phyloP scores from a whole-genome alignment of 2,113 vertebrate species.

The Petromus typicus region DNA sequence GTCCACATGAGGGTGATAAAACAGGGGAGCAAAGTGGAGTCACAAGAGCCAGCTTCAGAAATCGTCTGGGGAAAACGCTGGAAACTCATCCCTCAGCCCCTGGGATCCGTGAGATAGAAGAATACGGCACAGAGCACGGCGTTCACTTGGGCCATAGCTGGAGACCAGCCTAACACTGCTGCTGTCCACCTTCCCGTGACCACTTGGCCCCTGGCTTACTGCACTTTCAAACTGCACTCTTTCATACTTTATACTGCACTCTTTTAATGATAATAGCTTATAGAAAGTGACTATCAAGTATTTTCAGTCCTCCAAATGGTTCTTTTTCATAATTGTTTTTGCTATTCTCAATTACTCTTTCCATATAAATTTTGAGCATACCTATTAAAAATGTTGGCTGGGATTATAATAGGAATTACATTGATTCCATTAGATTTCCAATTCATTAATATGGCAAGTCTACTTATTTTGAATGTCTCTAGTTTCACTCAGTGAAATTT shows the following conservation, averaged over 20 bases:
- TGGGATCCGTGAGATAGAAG: not conserved
- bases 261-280: not conserved
- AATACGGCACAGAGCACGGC: not conserved
- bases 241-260: not conserved
- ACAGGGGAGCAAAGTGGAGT: not conserved
- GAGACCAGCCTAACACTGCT: not conserved
- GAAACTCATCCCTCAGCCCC: not conserved
- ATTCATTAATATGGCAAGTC: not conserved
- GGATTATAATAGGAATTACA: not conserved
- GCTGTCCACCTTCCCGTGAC: not conserved
- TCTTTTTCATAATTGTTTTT: slow-evolving; percentile 35
- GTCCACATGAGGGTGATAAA: not conserved
- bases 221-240: too few species aligned
- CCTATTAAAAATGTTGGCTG: not conserved
- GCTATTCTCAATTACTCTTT: slow-evolving; percentile 6
- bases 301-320: not conserved
- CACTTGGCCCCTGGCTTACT: not conserved
- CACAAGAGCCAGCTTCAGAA: not conserved
- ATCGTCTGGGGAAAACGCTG: not conserved
- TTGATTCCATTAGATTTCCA: not conserved
- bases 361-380: slow-evolving; percentile 7
- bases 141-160: not conserved
- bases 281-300: not conserved
- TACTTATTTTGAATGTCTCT: not conserved
- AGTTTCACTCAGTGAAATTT: not conserved